phyloP scores from a whole-genome alignment of 2,797 vertebrate genomes.

The Orestias chungarensis region DNA sequence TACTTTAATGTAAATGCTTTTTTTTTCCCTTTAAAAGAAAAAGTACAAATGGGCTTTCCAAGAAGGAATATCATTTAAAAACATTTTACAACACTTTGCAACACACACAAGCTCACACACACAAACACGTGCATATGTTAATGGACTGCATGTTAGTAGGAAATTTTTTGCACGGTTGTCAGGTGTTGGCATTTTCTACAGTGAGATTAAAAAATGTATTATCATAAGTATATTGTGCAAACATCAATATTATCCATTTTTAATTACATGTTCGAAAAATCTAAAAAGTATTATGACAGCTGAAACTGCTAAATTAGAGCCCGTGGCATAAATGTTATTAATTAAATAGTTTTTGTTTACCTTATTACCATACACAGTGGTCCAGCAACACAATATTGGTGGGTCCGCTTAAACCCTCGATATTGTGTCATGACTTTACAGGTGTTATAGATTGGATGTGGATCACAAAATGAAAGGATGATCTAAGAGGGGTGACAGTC shows the following conservation, averaged over 20 bases:
- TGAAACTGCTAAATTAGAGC: not conserved
- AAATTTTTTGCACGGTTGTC: not conserved
- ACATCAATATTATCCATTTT: not conserved
- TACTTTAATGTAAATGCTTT: not conserved
- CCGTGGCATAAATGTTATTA: not conserved
- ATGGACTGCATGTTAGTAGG: not conserved
- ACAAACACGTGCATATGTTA: not conserved
- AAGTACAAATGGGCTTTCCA: not conserved
- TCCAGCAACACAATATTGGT: not conserved
- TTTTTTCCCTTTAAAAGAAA: not conserved
- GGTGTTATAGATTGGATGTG: not conserved
- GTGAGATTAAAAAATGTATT: not conserved
- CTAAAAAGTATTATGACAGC: not conserved
- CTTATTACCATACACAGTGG: not conserved
- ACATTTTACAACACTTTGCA: not conserved
- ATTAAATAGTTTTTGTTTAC: not conserved
- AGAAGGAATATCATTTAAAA: not conserved
- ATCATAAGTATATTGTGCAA: not conserved
- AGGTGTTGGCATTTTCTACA: not conserved
- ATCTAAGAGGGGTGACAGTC: not conserved
- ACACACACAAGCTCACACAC: not conserved
- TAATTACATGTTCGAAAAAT: not conserved
- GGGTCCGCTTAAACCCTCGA: not conserved
- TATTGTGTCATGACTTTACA: not conserved
- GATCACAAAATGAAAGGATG: not conserved